These are phyloP conservation scores for Rhyzopertha dominica DNA, from an alignment of 1,140 invertebrate genomes.

Conservation along the genomic window DNA sequence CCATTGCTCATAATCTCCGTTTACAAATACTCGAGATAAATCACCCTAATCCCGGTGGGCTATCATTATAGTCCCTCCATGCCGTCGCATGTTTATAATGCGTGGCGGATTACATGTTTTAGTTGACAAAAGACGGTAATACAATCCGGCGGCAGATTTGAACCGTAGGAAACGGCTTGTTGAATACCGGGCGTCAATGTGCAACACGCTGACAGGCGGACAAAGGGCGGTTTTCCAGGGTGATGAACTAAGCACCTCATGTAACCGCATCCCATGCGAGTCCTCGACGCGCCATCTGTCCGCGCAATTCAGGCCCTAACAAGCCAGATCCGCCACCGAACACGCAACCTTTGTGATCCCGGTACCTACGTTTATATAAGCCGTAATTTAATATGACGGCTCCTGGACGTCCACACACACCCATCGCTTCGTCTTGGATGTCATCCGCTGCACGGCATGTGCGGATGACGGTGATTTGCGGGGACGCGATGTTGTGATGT, in stretches of 20 bases:
- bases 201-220: conserved; percentile 36
- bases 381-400: conserved; percentile 26
- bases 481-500: no score
- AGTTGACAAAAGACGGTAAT: conserved; percentile 24
- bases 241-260: conserved; percentile 42
- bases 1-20: conserved; percentile 18
- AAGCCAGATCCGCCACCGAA: conserved; percentile 21
- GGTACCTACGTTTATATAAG: no score
- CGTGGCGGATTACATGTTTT: conserved; percentile 33
- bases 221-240: conserved; percentile 42
- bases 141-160: conserved; percentile 22
- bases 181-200: conserved; percentile 29
- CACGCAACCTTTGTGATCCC: conserved; percentile 21
- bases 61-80: conserved; percentile 20
- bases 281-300: conserved; percentile 23
- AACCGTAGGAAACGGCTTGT: conserved; percentile 24
- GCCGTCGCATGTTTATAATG: conserved; percentile 24
- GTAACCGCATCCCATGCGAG: conserved; percentile 24
- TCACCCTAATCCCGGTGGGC: conserved; percentile 26
- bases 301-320: conserved; percentile 24
- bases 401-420: conserved; percentile 12
- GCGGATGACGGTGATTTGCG: no score
- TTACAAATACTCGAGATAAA: conserved; percentile 30
- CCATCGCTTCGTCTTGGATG: no score
- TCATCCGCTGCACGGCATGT: no score